phyloP scores from a whole-genome alignment of 2,888 invertebrate genomes.

The Xestia sexstrigata region DNA sequence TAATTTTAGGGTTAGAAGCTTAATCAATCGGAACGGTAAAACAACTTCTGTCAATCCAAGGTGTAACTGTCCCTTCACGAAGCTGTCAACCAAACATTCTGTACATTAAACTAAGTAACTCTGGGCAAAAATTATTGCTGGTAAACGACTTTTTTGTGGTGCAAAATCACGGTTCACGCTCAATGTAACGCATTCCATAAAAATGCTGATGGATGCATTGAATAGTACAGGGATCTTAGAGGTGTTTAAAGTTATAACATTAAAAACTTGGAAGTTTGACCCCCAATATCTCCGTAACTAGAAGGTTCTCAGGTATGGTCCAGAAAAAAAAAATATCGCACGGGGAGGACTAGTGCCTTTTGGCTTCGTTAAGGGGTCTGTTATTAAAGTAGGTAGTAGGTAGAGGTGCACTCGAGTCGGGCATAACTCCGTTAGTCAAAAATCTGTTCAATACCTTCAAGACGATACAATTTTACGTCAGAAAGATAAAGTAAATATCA shows the following conservation, averaged over 20 bases:
- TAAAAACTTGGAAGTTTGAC: not conserved
- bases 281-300: not conserved
- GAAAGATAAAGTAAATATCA: slow-evolving; percentile 7
- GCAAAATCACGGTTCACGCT: not conserved
- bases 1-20: too few species aligned
- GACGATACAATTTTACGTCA: not conserved
- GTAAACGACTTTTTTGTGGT: too few species aligned
- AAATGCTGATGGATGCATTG: not conserved
- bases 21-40: not conserved
- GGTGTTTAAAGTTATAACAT: not conserved
- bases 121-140: not conserved
- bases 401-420: too few species aligned
- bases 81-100: not conserved
- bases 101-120: not conserved
- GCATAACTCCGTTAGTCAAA: not conserved
- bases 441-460: not conserved
- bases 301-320: not conserved
- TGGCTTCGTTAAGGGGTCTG: not conserved
- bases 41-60: not conserved
- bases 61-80: not conserved
- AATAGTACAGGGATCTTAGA: not conserved
- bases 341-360: not conserved
- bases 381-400: too few species aligned
- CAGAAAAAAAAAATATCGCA: not conserved
- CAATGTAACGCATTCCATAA: not conserved